Evolutionary conservation across 1,140 invertebrate genomes (phyloP).

Genomic region (Apis dorsata): DNA sequence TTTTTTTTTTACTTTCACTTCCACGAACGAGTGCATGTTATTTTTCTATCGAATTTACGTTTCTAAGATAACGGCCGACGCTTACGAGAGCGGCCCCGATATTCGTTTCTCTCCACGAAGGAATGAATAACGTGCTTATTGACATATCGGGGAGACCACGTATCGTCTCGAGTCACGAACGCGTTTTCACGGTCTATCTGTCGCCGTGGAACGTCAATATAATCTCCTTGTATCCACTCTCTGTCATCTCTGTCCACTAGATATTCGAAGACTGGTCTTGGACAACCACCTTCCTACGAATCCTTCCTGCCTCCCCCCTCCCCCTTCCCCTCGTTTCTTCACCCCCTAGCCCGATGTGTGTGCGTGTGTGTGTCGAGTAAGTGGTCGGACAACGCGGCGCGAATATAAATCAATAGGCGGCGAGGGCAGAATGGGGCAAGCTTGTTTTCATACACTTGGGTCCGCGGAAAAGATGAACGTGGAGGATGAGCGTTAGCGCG

Average conservation of each 20-base stretch:
- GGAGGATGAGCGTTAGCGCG: constrained; percentile 24
- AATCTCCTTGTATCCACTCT: neutral
- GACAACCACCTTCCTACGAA: neutral
- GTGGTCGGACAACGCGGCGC: constrained; percentile 32
- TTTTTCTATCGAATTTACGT: too few species aligned
- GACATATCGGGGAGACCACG: constrained; percentile 22
- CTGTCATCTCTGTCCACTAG: too few species aligned
- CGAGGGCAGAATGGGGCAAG: constrained; percentile 8
- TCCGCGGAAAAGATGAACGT: constrained; percentile 16
- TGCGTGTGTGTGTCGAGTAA: neutral
- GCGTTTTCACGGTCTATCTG: neutral
- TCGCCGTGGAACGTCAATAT: neutral
- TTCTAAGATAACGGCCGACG: too few species aligned
- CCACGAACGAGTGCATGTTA: too few species aligned
- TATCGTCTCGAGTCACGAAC: neutral
- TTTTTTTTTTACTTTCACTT: too few species aligned
- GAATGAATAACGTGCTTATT: constrained; percentile 56
- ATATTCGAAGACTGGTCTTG: neutral
- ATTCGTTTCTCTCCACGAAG: neutral
- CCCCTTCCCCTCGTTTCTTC: neutral
- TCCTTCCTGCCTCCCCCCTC: neutral
- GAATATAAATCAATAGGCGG: constrained; percentile 49
- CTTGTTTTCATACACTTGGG: constrained; percentile 31
- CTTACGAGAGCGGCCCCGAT: too few species aligned
- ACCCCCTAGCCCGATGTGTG: too few species aligned